These are phyloP conservation scores for Muscina levida DNA, from an alignment of 2,888 invertebrate species.

Conservation along the genomic window DNA sequence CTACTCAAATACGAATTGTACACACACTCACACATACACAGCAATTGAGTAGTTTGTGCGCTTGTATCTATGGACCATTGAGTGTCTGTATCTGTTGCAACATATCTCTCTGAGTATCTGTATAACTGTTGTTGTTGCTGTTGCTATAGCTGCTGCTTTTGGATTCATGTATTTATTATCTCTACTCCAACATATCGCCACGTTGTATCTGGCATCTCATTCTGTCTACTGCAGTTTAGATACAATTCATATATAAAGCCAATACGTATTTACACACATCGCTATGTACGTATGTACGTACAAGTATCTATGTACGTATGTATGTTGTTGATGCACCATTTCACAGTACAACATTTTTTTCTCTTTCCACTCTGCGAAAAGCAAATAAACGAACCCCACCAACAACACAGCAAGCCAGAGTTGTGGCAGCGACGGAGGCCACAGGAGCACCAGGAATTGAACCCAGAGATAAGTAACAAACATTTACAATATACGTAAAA, in stretches of 20 bases:
- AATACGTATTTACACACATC: too few species aligned
- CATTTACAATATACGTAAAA: conserved; percentile 34
- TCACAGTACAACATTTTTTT: conserved; percentile 24
- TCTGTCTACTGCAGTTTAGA: conserved; percentile 57
- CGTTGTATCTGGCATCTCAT: conserved; percentile 67
- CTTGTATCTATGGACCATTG: conserved; percentile 53
- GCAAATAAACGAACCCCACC: conserved; percentile 53
- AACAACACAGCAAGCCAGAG: conserved; percentile 36
- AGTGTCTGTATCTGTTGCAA: conserved; percentile 60
- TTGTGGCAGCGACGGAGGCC: not conserved
- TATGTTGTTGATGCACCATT: conserved; percentile 32
- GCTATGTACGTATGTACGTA: conserved; percentile 31
- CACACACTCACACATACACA: conserved; percentile 26
- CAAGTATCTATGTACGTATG: conserved; percentile 1
- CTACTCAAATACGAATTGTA: conserved; percentile 40
- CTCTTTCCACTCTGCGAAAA: conserved; percentile 26
- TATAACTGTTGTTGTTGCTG: conserved; percentile 65
- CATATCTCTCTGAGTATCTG: conserved; percentile 62
- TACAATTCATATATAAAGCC: conserved; percentile 35
- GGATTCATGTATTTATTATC: conserved; percentile 58
- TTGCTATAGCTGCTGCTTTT: conserved; percentile 38
- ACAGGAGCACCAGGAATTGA: conserved; percentile 37
- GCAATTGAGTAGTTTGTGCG: conserved; percentile 28
- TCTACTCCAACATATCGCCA: conserved; percentile 61
- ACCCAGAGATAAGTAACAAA: conserved; percentile 36